These are phyloP conservation scores for Aphyosemion australe DNA, from an alignment of 2,113 vertebrate genomes.

Conservation along the genomic window DNA sequence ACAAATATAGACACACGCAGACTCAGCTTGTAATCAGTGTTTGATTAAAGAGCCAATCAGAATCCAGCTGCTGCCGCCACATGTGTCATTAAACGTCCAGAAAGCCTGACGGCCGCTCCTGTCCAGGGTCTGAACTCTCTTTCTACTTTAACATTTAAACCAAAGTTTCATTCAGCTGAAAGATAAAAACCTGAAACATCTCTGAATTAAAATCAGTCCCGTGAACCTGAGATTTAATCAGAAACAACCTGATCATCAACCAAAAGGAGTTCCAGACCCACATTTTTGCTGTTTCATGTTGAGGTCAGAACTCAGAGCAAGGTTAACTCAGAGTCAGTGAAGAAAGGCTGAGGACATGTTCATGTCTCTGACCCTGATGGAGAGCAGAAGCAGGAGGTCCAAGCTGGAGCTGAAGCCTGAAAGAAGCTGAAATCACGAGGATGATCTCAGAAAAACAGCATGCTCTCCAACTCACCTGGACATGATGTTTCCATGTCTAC, in stretches of 20 bases:
- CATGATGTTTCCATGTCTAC: slow-evolving; percentile 7
- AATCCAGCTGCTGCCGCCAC: slow-evolving; percentile 33
- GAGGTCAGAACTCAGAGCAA: no score
- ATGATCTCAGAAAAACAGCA: background rate
- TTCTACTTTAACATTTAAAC: background rate
- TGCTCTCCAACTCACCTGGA: slow-evolving; percentile 46
- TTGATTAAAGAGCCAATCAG: slow-evolving; percentile 50
- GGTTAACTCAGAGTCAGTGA: background rate
- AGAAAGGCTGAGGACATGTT: no score
- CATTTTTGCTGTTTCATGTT: background rate
- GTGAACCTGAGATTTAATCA: background rate
- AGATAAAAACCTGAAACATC: no score
- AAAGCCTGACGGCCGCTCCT: no score
- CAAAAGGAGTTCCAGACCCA: no score
- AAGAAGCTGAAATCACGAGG: background rate
- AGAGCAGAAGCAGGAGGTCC: background rate
- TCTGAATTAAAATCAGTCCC: no score
- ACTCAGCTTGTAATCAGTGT: slow-evolving; percentile 46
- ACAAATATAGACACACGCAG: slow-evolving; percentile 14
- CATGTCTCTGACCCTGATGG: background rate
- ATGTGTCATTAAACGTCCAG: slow-evolving; percentile 31
- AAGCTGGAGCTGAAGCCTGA: background rate
- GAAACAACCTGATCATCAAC: no score
- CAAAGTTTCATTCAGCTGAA: no score
- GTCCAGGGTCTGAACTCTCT: background rate